Conservation (phyloP, 1,140 invertebrate species). For the Ridgeia piscesae region DNA sequence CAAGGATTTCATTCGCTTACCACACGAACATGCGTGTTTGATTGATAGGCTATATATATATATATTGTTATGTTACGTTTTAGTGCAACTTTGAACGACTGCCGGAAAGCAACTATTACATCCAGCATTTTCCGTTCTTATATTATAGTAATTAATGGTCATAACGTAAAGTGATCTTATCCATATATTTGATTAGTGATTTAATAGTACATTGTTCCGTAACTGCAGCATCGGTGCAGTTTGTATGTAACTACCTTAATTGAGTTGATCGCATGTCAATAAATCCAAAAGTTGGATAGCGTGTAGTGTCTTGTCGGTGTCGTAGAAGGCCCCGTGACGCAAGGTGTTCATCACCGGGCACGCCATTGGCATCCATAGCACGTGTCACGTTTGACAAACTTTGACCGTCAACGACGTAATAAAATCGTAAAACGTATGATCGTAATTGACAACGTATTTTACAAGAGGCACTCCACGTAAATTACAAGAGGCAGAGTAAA, state of each 20-base stretch:
- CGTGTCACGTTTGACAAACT: neutral
- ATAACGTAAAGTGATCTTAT: too few relatives aligned
- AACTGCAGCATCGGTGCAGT: neutral
- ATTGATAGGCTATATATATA: too few relatives aligned
- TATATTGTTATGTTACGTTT: neutral
- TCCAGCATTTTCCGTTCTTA: neutral
- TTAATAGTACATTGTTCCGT: too few relatives aligned
- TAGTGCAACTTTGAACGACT: neutral
- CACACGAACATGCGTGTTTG: neutral
- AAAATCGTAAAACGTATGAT: neutral
- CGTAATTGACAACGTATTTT: neutral
- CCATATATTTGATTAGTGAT: neutral
- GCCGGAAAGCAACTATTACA: neutral
- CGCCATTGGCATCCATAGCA: neutral
- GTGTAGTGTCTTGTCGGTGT: neutral
- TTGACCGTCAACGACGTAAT: neutral
- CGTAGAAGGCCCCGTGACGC: neutral
- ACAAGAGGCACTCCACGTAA: neutral
- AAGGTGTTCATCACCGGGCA: neutral
- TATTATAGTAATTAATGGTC: too few relatives aligned
- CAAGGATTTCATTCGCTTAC: neutral
- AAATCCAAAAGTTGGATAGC: neutral
- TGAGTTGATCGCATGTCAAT: neutral
- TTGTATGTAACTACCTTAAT: neutral
- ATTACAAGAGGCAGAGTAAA: neutral